phyloP scores from a whole-genome alignment of 2,888 invertebrate species.

The Drosophila limbata region DNA sequence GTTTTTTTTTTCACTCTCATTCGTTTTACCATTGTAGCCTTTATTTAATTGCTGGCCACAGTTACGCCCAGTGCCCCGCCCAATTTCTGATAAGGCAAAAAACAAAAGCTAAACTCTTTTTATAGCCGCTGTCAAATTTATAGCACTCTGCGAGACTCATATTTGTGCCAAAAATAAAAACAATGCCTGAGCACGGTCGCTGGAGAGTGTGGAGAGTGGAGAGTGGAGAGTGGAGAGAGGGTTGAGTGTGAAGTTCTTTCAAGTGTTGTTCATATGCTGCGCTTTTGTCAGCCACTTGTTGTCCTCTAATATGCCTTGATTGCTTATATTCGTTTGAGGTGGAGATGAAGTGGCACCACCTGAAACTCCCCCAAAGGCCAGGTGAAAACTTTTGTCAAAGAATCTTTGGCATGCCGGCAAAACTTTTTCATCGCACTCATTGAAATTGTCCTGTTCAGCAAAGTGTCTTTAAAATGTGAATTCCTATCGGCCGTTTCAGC shows the following conservation, averaged over 20 bases:
- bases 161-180: constrained; percentile 28
- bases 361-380: constrained; percentile 8
- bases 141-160: constrained; percentile 46
- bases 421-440: constrained; percentile 49
- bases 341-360: constrained; percentile 8
- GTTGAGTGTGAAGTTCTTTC: constrained; percentile 16
- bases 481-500: constrained; percentile 1
- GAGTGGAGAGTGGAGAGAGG: constrained; percentile 3
- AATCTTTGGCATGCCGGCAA: constrained; percentile 41
- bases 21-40: constrained; percentile 24
- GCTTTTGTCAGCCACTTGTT: constrained; percentile 64
- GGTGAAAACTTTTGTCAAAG: constrained; percentile 52
- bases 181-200: constrained; percentile 31
- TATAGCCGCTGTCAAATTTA: constrained; percentile 59
- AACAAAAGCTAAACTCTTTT: constrained; percentile 22
- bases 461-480: constrained; percentile 30
- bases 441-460: constrained; percentile 30
- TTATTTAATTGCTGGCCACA: constrained; percentile 64
- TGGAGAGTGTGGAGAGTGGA: constrained; percentile 8
- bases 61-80: constrained; percentile 37
- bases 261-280: constrained; percentile 41
- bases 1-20: constrained; percentile 1
- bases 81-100: constrained; percentile 8
- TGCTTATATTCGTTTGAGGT: constrained; percentile 30
- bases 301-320: constrained; percentile 49